Conservation (phyloP, 2,797 vertebrate species). For the Parauchenoglanis punctatus region DNA sequence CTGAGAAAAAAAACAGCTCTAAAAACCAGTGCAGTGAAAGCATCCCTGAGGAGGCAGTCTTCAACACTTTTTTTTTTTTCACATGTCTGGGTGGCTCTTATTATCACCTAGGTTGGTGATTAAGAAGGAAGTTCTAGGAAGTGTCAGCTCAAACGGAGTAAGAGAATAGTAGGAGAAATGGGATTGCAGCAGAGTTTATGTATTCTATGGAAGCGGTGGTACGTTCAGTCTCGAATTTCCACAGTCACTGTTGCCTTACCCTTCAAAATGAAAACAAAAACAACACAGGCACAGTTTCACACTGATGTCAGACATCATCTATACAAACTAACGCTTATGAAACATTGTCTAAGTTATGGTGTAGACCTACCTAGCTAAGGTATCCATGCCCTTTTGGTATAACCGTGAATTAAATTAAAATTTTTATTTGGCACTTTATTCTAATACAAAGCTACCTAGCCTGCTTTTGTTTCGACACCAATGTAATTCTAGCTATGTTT, state of each 20-base stretch:
- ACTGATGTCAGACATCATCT: neutral
- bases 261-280: neutral
- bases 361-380: neutral
- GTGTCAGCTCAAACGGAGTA: neutral
- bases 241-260: neutral
- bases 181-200: neutral
- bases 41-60: neutral
- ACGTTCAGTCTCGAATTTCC: neutral
- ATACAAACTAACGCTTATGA: neutral
- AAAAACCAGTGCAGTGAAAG: neutral
- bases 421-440: neutral
- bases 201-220: neutral
- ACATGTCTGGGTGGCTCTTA: neutral
- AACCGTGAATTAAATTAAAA: neutral
- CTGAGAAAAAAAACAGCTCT: neutral
- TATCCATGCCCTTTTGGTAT: neutral
- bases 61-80: neutral
- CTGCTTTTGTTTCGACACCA: neutral
- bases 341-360: neutral
- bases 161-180: neutral
- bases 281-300: no score
- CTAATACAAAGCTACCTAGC: neutral
- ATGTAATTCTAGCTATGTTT: neutral
- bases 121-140: constrained; percentile 2
- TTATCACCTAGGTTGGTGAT: neutral